Percentiles rank a stretch among this genome's conserved stretches.
Conservation (phyloP, 2,113 vertebrate species). For the Miniopterus natalensis region DNA sequence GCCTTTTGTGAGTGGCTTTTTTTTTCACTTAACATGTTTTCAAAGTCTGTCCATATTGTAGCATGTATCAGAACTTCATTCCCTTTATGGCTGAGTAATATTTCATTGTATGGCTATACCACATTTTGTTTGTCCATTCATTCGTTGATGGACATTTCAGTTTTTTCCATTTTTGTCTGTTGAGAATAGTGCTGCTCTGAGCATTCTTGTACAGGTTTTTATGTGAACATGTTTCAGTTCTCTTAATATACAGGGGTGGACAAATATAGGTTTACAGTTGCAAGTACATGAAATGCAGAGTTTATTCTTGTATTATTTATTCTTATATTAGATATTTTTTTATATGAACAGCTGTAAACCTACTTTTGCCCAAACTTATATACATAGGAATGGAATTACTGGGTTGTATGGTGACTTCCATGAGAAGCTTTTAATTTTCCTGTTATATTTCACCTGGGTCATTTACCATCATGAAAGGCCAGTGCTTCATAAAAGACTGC, state of each 20-base stretch:
- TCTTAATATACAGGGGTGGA: no score
- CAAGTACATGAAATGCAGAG: no score
- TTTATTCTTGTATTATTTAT: no score
- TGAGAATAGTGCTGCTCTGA: no score
- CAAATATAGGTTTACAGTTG: no score
- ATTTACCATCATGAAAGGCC: not conserved
- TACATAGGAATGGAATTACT: not conserved
- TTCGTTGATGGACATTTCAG: no score
- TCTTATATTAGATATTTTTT: no score
- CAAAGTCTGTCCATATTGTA: not conserved
- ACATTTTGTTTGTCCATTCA: not conserved
- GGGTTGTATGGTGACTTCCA: not conserved
- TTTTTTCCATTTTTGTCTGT: no score
- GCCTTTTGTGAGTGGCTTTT: not conserved
- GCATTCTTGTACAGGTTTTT: no score
- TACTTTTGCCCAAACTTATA: not conserved
- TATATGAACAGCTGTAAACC: no score
- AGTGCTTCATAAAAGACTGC: not conserved
- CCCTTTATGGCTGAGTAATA: not conserved
- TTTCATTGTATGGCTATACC: not conserved
- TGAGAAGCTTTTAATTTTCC: constrained; percentile 4
- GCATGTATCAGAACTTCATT: not conserved
- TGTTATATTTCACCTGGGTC: not conserved
- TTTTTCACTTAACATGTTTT: not conserved
- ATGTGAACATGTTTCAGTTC: no score